These are phyloP conservation scores for Dicrostonyx torquatus DNA, from an alignment of 2,797 vertebrate genomes.

Conservation along the genomic window DNA sequence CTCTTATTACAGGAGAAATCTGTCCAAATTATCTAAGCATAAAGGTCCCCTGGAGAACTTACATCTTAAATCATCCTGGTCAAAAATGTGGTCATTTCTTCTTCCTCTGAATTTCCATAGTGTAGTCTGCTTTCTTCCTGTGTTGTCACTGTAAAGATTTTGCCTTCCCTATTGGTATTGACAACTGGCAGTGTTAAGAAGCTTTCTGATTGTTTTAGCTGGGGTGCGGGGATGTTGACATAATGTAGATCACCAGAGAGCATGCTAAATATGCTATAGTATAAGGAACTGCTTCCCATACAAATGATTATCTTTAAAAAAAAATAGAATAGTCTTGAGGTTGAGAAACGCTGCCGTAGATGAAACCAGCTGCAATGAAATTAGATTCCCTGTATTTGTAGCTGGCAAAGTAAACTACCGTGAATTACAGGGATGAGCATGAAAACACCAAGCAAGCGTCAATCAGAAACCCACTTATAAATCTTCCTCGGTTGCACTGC, in stretches of 20 bases:
- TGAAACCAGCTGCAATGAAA: background rate
- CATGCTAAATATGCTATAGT: background rate
- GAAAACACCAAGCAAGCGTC: background rate
- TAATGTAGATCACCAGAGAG: background rate
- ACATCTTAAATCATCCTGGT: constrained; percentile 63
- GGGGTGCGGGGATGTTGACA: background rate
- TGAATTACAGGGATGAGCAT: background rate
- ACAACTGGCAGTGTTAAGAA: background rate
- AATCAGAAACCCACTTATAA: background rate
- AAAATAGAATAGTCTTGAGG: background rate
- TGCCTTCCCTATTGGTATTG: background rate
- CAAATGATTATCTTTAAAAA: no score
- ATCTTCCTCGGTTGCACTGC: background rate
- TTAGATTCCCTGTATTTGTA: background rate
- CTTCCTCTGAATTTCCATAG: constrained; percentile 19
- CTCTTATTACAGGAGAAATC: constrained; percentile 7
- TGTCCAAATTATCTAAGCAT: constrained; percentile 47
- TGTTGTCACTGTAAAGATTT: background rate
- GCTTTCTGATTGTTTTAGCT: background rate
- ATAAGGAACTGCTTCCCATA: background rate
- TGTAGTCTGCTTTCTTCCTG: background rate
- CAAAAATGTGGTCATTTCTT: constrained; percentile 47
- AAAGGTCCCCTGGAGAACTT: constrained; percentile 59
- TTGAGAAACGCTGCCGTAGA: background rate
- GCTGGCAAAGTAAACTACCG: background rate